phyloP scores from a whole-genome alignment of 37 sponge, comb jelly and placozoan genomes.

The Haliclona indistincta region DNA sequence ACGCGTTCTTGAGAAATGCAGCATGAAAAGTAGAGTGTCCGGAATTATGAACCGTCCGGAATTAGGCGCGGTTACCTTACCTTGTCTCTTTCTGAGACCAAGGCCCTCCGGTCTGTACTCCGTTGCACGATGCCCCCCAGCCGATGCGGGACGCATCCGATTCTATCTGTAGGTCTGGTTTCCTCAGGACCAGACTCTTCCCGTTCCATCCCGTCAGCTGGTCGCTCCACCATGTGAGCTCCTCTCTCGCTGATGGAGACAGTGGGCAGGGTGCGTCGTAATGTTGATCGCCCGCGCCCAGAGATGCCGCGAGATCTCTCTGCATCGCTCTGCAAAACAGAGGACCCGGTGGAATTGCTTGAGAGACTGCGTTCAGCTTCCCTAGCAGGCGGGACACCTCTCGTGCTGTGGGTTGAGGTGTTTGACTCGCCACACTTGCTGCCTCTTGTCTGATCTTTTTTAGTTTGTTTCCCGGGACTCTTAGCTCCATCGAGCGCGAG shows the following conservation, averaged over 20 bases:
- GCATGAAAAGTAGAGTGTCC: too few species aligned
- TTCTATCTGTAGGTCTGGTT: not conserved
- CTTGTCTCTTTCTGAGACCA: conserved; percentile 29
- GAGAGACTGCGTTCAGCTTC: not conserved
- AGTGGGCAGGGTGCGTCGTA: not conserved
- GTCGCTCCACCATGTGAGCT: conserved; percentile 31
- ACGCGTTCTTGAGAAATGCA: too few species aligned
- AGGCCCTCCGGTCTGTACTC: conserved; percentile 25
- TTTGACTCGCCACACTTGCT: not conserved
- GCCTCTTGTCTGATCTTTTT: not conserved
- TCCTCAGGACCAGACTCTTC: not conserved
- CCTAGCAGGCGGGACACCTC: conserved; percentile 22
- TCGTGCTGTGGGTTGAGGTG: not conserved
- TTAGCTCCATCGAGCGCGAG: not conserved
- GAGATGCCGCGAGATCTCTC: not conserved
- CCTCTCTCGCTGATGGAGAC: conserved; percentile 1
- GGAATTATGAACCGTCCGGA: too few species aligned
- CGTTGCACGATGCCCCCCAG: conserved; percentile 26
- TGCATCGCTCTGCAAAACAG: conserved; percentile 31
- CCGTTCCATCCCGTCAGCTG: conserved; percentile 17
- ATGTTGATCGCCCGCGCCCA: not conserved
- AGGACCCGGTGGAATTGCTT: conserved; percentile 33
- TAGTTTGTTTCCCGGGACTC: not conserved
- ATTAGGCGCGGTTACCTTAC: too few species aligned
- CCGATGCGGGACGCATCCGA: conserved; percentile 34